Conservation (phyloP, 2,797 vertebrate species). For the Thripadectes ignobilis region DNA sequence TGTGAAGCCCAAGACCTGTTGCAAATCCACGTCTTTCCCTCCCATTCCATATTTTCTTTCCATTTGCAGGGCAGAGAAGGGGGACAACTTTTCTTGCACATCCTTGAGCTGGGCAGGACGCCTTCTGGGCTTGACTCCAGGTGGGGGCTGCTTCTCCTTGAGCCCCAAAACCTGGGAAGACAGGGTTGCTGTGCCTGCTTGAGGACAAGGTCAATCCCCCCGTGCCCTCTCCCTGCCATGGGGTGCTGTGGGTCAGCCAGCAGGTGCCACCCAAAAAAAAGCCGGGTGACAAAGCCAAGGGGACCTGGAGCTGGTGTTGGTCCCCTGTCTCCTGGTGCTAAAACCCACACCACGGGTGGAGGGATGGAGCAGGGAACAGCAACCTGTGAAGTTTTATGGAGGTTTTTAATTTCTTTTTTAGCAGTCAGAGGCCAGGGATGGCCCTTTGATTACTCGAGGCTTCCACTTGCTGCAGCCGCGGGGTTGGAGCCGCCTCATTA, state of each 20-base stretch:
- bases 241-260: accelerated
- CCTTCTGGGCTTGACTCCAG: accelerated
- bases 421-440: background rate
- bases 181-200: background rate
- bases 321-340: background rate
- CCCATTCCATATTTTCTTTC: background rate
- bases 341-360: accelerated
- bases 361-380: background rate
- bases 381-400: background rate
- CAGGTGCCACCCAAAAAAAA: background rate
- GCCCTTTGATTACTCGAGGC: slow-evolving; percentile 55
- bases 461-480: slow-evolving; percentile 19
- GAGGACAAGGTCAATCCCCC: background rate
- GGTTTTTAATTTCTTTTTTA: background rate
- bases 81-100: background rate
- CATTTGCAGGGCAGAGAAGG: background rate
- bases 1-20: background rate
- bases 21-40: accelerated
- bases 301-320: accelerated
- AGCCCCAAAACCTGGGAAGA: background rate
- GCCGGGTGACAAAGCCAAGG: accelerated
- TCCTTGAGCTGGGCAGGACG: background rate
- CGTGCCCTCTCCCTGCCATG: accelerated
- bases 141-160: background rate
- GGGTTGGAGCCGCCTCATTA: slow-evolving; percentile 40